These are phyloP conservation scores for Temnothorax longispinosus DNA, from an alignment of 1,140 invertebrate genomes.

Conservation along the genomic window DNA sequence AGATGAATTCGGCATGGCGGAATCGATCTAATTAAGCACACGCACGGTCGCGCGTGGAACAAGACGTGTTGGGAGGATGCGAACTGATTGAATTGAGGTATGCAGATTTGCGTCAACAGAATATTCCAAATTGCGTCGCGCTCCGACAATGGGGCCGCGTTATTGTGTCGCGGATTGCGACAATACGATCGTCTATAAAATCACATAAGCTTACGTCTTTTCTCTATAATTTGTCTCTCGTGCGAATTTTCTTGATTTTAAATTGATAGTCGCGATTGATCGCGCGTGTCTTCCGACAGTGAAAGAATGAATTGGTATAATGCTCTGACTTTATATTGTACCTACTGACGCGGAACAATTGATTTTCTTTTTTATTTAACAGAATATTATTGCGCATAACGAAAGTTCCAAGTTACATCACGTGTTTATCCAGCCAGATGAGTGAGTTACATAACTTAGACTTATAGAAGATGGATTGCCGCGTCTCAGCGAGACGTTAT, in stretches of 20 bases:
- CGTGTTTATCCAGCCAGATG: not conserved
- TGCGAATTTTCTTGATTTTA: not conserved
- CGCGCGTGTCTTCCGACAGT: not conserved
- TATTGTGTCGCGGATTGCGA: not conserved
- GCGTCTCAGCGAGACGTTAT: conserved; percentile 36
- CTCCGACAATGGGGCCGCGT: not conserved
- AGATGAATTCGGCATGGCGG: conserved; percentile 49
- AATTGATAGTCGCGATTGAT: not conserved
- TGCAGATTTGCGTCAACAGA: conserved; percentile 39
- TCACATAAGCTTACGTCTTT: not conserved
- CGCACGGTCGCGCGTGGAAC: not conserved
- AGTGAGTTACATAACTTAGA: conserved; percentile 31
- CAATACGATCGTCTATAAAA: conserved; percentile 33
- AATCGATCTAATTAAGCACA: conserved; percentile 66
- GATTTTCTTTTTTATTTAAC: not conserved
- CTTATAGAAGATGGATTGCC: conserved; percentile 56
- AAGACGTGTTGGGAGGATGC: conserved; percentile 4
- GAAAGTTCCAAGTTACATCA: not conserved
- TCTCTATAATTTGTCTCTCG: not conserved
- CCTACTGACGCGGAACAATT: not conserved
- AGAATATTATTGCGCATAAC: not conserved
- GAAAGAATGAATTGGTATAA: not conserved
- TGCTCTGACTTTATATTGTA: not conserved
- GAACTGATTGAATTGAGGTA: conserved; percentile 57
- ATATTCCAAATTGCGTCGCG: conserved; percentile 17